phyloP scores from a whole-genome alignment of 2,113 vertebrate species.

The Python bivittatus region DNA sequence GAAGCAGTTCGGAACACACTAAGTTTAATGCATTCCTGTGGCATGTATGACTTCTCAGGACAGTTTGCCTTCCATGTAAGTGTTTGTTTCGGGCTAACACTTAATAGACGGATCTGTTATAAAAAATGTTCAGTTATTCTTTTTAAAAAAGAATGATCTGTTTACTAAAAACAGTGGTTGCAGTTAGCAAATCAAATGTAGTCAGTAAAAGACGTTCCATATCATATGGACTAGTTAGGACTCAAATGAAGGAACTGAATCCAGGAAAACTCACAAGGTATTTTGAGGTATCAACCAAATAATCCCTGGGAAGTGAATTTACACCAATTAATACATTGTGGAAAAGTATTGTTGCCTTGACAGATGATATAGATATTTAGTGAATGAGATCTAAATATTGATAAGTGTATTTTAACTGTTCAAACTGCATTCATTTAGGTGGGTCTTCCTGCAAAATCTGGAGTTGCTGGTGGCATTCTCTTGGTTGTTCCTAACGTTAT shows the following conservation, averaged over 20 bases:
- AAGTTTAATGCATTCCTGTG: conserved; percentile 98
- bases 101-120: background rate
- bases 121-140: background rate
- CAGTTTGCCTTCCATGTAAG: conserved; percentile 99
- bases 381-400: background rate
- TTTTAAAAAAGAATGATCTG: background rate
- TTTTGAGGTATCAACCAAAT: background rate
- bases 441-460: conserved; percentile 95
- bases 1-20: conserved; percentile 96
- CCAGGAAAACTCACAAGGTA: background rate
- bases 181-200: background rate
- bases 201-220: background rate
- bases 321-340: background rate
- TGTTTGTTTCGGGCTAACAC: conserved; percentile 48
- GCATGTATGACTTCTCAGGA: conserved; percentile 99
- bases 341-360: background rate
- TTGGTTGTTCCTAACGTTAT: conserved; percentile 98
- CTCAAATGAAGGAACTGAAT: background rate
- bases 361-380: background rate
- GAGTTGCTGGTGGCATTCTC: conserved; percentile 94
- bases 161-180: background rate
- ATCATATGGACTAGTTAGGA: background rate
- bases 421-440: conserved; percentile 75
- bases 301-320: background rate
- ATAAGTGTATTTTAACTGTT: background rate